Evolutionary conservation across 2,113 vertebrate genomes (phyloP).

Genomic region (Periophthalmodon schlosseri): DNA sequence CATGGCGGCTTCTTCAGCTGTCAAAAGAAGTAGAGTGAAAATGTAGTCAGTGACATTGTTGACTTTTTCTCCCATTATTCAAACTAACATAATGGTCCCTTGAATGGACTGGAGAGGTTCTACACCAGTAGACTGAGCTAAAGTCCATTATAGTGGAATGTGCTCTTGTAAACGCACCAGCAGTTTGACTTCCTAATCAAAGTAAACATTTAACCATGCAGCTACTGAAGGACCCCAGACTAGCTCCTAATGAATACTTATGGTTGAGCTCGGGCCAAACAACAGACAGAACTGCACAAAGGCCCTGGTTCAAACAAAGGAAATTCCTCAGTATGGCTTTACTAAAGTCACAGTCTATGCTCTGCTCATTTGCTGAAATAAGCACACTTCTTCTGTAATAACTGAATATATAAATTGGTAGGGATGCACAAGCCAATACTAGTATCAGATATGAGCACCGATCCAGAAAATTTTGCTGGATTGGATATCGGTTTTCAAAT

Average conservation of each 20-base stretch:
- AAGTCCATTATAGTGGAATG: conserved; percentile 11
- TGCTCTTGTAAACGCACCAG: neutral
- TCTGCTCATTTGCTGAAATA: neutral
- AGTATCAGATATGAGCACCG: no score
- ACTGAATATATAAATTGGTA: neutral
- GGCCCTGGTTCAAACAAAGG: conserved; percentile 17
- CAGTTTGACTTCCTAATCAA: conserved; percentile 13
- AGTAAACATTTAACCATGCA: conserved; percentile 48
- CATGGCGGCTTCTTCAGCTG: conserved; percentile 67
- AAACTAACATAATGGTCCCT: neutral
- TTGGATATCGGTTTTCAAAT: no score
- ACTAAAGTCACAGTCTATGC: neutral
- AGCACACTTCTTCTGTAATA: neutral
- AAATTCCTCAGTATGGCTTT: neutral
- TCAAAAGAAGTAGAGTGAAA: conserved; percentile 21
- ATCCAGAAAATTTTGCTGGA: no score
- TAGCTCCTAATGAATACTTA: conserved; percentile 16
- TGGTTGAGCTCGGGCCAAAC: conserved; percentile 5
- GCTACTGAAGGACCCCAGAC: conserved; percentile 14
- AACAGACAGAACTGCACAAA: conserved; percentile 26
- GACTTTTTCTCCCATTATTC: neutral
- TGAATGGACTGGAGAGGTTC: neutral
- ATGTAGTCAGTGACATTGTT: neutral
- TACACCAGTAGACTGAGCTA: neutral
- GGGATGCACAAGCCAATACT: no score